phyloP scores from a whole-genome alignment of 2,797 vertebrate species.

The Aplochiton taeniatus region DNA sequence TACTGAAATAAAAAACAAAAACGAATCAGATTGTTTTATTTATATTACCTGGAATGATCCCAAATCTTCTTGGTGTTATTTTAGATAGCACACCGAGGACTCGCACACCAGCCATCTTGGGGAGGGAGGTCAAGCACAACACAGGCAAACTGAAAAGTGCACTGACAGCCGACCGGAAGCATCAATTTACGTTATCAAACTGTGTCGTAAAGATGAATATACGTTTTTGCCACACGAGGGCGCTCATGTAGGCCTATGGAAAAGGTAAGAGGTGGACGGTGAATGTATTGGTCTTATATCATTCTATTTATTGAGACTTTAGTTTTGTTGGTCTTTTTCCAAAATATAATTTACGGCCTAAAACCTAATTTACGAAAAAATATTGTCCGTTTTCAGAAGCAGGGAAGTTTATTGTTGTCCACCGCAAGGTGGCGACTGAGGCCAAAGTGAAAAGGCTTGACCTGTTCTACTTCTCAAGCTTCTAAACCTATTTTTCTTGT shows the following conservation, averaged over 20 bases:
- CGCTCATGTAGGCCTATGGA: too few species aligned
- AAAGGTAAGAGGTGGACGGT: too few species aligned
- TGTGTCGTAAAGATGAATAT: too few species aligned
- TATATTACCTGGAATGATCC: conserved; percentile 62
- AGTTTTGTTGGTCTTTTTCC: too few species aligned
- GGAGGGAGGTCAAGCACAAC: conserved; percentile 63
- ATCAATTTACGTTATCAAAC: too few species aligned
- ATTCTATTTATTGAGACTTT: too few species aligned
- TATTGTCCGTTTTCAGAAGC: neutral
- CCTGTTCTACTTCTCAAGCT: neutral
- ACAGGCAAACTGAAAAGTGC: conserved; percentile 29
- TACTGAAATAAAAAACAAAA: neutral
- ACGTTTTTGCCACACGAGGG: too few species aligned
- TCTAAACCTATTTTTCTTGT: neutral
- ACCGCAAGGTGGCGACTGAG: conserved; percentile 50
- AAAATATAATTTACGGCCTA: too few species aligned
- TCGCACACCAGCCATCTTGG: conserved; percentile 76
- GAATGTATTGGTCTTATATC: too few species aligned
- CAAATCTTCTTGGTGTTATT: conserved; percentile 64
- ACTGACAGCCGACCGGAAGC: conserved; percentile 6
- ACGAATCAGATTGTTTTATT: too few species aligned
- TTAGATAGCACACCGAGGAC: conserved; percentile 72
- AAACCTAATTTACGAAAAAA: too few species aligned
- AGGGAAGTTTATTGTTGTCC: conserved; percentile 16
- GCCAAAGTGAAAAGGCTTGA: neutral